phyloP scores from a whole-genome alignment of 2,888 invertebrate genomes.

The Pammene fasciana region DNA sequence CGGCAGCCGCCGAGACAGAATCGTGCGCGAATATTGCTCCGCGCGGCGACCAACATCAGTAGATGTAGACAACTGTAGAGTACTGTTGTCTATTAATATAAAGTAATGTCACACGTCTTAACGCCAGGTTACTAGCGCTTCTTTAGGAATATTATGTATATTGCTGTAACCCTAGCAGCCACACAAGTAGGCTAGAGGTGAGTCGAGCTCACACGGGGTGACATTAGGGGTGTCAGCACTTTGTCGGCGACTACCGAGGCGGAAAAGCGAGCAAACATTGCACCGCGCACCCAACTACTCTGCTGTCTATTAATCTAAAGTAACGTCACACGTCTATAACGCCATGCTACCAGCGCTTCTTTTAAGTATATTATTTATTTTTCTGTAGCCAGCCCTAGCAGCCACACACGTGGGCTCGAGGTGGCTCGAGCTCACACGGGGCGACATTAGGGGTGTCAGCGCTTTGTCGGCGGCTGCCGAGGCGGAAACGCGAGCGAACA shows the following conservation, averaged over 20 bases:
- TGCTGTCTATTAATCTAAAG: no score
- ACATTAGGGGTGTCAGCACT: conserved; percentile 72
- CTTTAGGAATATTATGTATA: no score
- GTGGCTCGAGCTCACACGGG: conserved; percentile 48
- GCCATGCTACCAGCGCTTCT: no score
- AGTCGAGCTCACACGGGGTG: conserved; percentile 49
- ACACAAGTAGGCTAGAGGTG: conserved; percentile 49
- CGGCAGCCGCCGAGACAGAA: conserved; percentile 67
- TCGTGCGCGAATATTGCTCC: conserved; percentile 66
- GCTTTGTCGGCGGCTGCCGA: conserved; percentile 67
- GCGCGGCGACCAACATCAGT: conserved; percentile 40
- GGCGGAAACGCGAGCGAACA: conserved; percentile 65
- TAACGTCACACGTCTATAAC: no score
- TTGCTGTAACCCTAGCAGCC: conserved; percentile 50
- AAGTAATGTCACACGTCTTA: no score
- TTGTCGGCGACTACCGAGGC: conserved; percentile 68
- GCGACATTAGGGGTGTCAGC: conserved; percentile 72
- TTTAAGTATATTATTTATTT: no score
- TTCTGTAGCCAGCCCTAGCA: conserved; percentile 52
- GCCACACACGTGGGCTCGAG: conserved; percentile 49
- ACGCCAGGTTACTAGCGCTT: no score
- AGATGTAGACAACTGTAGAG: no score
- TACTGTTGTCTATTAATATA: no score
- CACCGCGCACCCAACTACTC: conserved; percentile 53
- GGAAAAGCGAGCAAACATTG: conserved; percentile 67